Base-by-base conservation (phyloP, 2,888 invertebrate genomes). In the Pristionchus japonicus region DNA sequence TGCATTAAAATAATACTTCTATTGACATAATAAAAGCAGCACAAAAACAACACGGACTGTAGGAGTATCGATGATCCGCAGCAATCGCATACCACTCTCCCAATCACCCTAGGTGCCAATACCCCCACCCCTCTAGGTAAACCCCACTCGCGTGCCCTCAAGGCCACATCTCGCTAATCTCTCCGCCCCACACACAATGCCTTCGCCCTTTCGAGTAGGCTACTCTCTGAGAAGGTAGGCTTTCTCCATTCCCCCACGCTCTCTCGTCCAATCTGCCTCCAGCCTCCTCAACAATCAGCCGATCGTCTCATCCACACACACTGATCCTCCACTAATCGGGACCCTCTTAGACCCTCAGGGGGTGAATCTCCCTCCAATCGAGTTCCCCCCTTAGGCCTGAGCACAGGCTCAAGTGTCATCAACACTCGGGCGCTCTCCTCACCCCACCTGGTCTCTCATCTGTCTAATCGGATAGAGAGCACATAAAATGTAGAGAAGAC, bases 191-290 rank as follows among this genome's bases (percentile, higher is more conserved):
- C 31, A 11, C 77, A 27, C 74, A 77, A 40, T 70, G 70, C 27
- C 23, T 70, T 20, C 40, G 74, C 49, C 82, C 82, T 83, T 83
- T 49, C 49, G 82, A 83, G 82, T 49, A 77, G 77, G 77, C n/a
- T 77, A 77, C 43, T 43, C n/a, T n/a, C 40, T n/a, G 23, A 1
- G 7, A 43, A 43, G 43, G 43, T 11, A 43, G 43, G 6, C 47
- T 27, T 47, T 47, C 80, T 47, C 17, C 80, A n/a, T 40, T 80
- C 15, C 47, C 23, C n/a, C 49, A 6, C 27, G 37, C 80, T 80
- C 47, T 80, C 47, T 49, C 37, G 37, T 34, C 70, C 31, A 20
- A 31, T 34, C 77, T 43, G 2, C 40, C 31, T 23, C 40, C 6
- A 17, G n/a, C 27, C 3, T 49, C 49, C 52, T 3, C 82, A 15